A percentile compares a stretch with the other conserved stretches of the same genome.
These are phyloP conservation scores for Stegastes partitus DNA, from an alignment of 2,113 vertebrate genomes.

Conservation along the genomic window DNA sequence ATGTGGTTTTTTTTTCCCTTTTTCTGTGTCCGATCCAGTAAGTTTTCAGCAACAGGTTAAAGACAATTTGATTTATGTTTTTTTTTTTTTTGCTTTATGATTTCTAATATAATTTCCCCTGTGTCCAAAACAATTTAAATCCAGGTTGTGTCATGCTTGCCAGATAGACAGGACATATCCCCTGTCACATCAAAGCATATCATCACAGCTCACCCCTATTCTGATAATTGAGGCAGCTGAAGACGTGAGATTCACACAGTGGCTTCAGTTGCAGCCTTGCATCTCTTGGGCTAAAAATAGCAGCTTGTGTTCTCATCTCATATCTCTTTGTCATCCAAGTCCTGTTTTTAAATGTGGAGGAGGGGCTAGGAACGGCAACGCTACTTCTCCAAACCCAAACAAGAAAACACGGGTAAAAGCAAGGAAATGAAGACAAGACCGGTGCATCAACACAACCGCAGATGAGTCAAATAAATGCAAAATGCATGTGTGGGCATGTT, in stretches of 20 bases:
- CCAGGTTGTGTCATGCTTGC: neutral
- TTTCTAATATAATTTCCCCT: neutral
- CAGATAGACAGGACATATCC: neutral
- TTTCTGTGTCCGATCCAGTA: constrained; percentile 5
- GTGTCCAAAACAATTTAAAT: constrained; percentile 14
- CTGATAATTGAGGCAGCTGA: constrained; percentile 46
- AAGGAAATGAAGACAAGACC: neutral
- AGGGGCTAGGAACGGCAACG: constrained; percentile 40
- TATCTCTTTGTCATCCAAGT: constrained; percentile 67
- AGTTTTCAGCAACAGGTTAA: neutral
- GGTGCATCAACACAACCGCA: neutral
- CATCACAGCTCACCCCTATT: constrained; percentile 19
- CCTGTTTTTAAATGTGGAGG: constrained; percentile 71
- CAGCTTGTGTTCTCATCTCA: constrained; percentile 67
- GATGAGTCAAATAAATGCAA: constrained; percentile 22
- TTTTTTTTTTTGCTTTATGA: neutral
- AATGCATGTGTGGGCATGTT: constrained; percentile 64
- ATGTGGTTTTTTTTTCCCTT: constrained; percentile 12
- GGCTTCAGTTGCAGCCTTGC: constrained; percentile 60
- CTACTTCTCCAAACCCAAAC: constrained; percentile 34
- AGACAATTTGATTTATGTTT: neutral
- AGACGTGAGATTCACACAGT: constrained; percentile 29
- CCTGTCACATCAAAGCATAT: neutral
- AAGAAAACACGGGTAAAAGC: constrained; percentile 24
- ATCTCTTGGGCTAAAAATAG: constrained; percentile 77